These are phyloP conservation scores for Pterobdella sp. DNA, from an alignment of 2,888 invertebrate species.

Conservation along the genomic window DNA sequence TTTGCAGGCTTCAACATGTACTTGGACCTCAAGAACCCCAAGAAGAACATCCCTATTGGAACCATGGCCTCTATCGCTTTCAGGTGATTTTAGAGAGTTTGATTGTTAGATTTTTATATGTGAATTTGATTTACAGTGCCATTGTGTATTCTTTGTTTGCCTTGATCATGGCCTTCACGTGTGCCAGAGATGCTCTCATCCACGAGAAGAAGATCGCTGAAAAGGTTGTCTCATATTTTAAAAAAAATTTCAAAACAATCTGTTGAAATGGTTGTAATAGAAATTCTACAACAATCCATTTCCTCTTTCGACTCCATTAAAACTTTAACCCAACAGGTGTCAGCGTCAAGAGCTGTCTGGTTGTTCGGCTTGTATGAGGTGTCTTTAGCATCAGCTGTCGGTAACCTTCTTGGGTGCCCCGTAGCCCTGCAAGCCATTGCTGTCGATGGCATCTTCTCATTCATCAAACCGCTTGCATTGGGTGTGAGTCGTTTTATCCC, in stretches of 20 bases:
- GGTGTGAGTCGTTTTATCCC: conserved; percentile 24
- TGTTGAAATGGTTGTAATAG: background rate
- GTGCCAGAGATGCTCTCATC: conserved; percentile 12
- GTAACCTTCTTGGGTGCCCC: conserved; percentile 28
- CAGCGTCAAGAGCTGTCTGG: conserved; percentile 19
- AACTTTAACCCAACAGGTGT: background rate
- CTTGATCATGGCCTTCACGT: conserved; percentile 25
- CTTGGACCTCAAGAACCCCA: conserved; percentile 26
- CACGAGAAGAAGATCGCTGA: conserved; percentile 28
- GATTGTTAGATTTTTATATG: background rate
- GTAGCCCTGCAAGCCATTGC: conserved; percentile 23
- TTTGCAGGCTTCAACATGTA: conserved; percentile 29
- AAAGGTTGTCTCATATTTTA: background rate
- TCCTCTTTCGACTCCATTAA: background rate
- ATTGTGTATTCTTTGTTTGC: conserved; percentile 23
- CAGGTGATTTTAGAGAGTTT: conserved; percentile 13
- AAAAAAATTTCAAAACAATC: background rate
- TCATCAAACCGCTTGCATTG: conserved; percentile 21
- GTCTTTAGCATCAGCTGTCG: conserved; percentile 26
- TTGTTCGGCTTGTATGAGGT: conserved; percentile 28
- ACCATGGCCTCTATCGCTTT: conserved; percentile 19
- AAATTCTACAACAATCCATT: background rate
- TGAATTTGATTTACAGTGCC: background rate
- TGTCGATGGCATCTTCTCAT: conserved; percentile 13
- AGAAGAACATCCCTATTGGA: conserved; percentile 21